Evolutionary conservation across 1,140 invertebrate genomes (phyloP).

Genomic region (Schmidtea mediterranea): DNA sequence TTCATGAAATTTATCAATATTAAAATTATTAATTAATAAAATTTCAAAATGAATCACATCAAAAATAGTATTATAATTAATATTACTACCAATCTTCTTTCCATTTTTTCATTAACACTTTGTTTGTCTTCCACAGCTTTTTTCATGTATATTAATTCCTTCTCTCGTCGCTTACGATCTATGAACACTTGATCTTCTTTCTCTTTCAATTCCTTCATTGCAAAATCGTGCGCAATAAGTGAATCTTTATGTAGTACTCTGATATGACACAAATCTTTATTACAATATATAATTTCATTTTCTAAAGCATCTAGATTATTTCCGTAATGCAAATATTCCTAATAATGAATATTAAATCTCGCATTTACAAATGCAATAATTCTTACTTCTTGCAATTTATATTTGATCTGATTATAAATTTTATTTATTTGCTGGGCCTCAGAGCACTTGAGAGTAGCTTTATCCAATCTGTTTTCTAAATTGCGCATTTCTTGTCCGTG

Average conservation of each 20-base stretch:
- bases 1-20: no score
- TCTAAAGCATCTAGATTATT: no score
- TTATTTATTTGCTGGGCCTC: conserved; percentile 24
- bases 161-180: conserved; percentile 24
- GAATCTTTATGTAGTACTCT: conserved; percentile 23
- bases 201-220: conserved; percentile 16
- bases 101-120: conserved; percentile 23
- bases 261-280: no score
- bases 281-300: no score
- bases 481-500: conserved; percentile 20
- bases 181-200: conserved; percentile 22
- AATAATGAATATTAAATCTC: no score
- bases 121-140: conserved; percentile 28
- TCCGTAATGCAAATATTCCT: no score
- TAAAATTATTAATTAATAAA: no score
- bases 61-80: no score
- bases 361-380: no score
- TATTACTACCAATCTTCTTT: conserved; percentile 25
- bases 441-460: conserved; percentile 24
- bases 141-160: conserved; percentile 24
- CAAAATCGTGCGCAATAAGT: conserved; percentile 18
- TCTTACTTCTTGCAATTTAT: conserved; percentile 10
- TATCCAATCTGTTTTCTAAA: conserved; percentile 26
- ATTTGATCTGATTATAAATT: conserved; percentile 25
- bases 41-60: no score